A percentile compares a stretch with the other conserved stretches of the same genome.
Evolutionary conservation across 2,113 vertebrate genomes (phyloP).

Genomic region (Malurus cyaneus): DNA sequence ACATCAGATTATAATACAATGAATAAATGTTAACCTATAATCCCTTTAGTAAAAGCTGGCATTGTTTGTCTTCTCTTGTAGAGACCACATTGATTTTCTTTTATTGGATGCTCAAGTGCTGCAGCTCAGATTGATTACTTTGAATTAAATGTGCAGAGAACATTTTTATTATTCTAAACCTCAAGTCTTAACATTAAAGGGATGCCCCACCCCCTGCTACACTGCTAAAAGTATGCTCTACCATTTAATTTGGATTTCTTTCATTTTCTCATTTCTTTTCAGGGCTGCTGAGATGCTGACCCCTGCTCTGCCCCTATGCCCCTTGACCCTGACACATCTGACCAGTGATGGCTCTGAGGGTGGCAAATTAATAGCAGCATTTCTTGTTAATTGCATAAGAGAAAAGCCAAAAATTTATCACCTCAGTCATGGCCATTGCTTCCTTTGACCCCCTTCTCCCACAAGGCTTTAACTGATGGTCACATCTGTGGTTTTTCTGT

Average conservation of each 20-base stretch:
- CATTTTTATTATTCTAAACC: constrained; percentile 85
- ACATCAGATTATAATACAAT: constrained; percentile 85
- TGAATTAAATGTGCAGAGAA: constrained; percentile 89
- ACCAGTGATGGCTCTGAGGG: constrained; percentile 96
- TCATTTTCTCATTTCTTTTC: constrained; percentile 77
- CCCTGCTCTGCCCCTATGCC: constrained; percentile 91
- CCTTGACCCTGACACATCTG: constrained; percentile 96
- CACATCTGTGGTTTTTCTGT: constrained; percentile 97
- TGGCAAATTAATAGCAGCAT: constrained; percentile 97
- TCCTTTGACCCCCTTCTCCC: constrained; percentile 96
- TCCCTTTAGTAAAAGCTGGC: constrained; percentile 85
- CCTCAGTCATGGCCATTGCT: constrained; percentile 99
- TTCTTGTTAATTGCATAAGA: constrained; percentile 99
- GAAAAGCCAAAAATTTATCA: constrained; percentile 98
- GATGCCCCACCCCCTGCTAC: constrained; percentile 11
- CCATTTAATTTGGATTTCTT: constrained; percentile 77
- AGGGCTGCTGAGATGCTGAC: constrained; percentile 87
- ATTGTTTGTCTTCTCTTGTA: constrained; percentile 89
- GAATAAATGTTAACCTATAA: constrained; percentile 97
- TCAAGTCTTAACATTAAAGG: constrained; percentile 74
- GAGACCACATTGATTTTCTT: constrained; percentile 88
- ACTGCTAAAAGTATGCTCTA: constrained; percentile 50
- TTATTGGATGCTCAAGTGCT: constrained; percentile 92
- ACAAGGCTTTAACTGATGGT: constrained; percentile 90
- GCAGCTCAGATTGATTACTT: constrained; percentile 90